Conservation (phyloP, 2,888 invertebrate species). For the Phyllotreta cruciferae region DNA sequence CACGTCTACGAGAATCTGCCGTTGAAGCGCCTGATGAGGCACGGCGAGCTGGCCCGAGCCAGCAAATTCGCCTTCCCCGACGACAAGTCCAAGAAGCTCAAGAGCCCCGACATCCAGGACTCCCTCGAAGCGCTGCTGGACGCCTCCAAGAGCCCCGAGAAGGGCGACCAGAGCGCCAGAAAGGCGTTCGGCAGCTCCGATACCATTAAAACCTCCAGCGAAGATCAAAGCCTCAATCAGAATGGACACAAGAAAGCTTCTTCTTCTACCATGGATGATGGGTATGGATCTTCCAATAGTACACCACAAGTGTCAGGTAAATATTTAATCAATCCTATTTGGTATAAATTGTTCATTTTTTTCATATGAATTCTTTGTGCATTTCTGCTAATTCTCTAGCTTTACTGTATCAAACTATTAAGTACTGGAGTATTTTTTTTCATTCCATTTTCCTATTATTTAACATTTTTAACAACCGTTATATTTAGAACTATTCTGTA, state of each 20-base stretch:
- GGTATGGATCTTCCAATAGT: constrained; percentile 72
- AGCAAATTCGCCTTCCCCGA: constrained; percentile 42
- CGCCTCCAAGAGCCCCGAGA: constrained; percentile 49
- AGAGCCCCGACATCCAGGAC: constrained; percentile 47
- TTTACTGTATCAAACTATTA: no score
- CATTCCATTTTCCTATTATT: no score
- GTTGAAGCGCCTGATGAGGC: constrained; percentile 49
- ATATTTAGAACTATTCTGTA: no score
- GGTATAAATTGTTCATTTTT: no score
- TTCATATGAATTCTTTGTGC: no score
- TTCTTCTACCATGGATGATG: constrained; percentile 66
- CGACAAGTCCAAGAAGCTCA: constrained; percentile 53
- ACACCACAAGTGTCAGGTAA: constrained; percentile 70
- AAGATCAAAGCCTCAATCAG: constrained; percentile 28
- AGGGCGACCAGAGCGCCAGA: constrained; percentile 15
- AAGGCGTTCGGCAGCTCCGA: constrained; percentile 48
- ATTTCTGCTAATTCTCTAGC: no score
- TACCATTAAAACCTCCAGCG: constrained; percentile 42
- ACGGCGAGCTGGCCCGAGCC: constrained; percentile 35
- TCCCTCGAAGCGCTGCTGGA: constrained; percentile 19
- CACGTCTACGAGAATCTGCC: constrained; percentile 56
- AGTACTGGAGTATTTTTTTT: no score
- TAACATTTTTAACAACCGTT: no score
- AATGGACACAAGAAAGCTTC: constrained; percentile 47
- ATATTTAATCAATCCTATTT: background rate